These are phyloP conservation scores for Lochmaea crataegi DNA, from an alignment of 2,888 invertebrate genomes.

Conservation along the genomic window DNA sequence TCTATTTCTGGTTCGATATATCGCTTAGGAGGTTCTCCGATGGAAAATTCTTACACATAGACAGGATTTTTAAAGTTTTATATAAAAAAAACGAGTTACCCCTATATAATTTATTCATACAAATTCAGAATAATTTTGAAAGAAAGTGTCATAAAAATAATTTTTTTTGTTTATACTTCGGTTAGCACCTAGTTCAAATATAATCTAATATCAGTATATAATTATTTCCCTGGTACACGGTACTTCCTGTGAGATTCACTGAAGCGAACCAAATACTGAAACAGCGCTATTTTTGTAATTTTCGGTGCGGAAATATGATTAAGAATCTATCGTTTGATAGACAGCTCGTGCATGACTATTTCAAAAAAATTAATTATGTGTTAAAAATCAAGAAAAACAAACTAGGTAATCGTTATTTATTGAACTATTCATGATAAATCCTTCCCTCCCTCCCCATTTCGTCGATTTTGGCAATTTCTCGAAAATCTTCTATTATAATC, in stretches of 20 bases:
- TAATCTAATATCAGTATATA: conserved; percentile 36
- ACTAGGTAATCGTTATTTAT: too few relatives aligned
- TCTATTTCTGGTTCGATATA: too few relatives aligned
- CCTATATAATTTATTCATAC: too few relatives aligned
- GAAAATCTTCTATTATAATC: too few relatives aligned
- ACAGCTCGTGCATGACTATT: conserved; percentile 28
- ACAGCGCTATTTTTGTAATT: conserved; percentile 33
- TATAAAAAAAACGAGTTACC: too few relatives aligned
- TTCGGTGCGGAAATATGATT: conserved; percentile 36
- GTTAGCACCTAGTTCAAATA: conserved; percentile 31
- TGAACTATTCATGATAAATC: too few relatives aligned
- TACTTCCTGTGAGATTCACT: conserved; percentile 36
- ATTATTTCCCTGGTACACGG: conserved; percentile 30
- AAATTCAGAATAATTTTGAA: background rate
- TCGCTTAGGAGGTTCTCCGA: too few relatives aligned
- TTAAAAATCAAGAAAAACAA: background rate
- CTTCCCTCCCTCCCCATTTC: too few relatives aligned
- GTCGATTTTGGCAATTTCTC: too few relatives aligned
- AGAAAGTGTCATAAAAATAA: background rate
- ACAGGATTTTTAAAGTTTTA: too few relatives aligned
- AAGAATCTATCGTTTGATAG: conserved; percentile 32
- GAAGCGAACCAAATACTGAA: conserved; percentile 30
- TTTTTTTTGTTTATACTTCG: conserved; percentile 27
- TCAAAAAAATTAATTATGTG: conserved; percentile 5
- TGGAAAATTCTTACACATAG: too few relatives aligned